A percentile compares a stretch with the other conserved stretches of the same genome.
Evolutionary conservation across 1,140 invertebrate species (phyloP).

Genomic region (Lethrus apterus): DNA sequence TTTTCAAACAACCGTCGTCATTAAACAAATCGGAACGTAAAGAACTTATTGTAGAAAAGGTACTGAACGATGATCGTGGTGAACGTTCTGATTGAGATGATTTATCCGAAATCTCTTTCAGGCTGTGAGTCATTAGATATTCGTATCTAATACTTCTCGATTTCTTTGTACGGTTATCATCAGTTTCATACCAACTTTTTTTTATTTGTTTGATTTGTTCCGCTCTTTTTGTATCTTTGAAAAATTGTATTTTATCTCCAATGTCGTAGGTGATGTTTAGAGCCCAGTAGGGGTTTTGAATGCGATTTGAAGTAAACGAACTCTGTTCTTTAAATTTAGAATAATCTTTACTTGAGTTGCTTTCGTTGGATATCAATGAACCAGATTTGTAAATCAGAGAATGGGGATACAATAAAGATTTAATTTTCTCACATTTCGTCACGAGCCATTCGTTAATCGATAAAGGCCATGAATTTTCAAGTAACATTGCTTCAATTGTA

Average conservation of each 20-base stretch:
- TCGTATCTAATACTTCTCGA: slow-evolving; percentile 1
- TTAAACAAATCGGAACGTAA: background rate
- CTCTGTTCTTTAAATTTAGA: background rate
- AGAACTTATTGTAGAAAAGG: background rate
- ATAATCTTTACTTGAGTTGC: background rate
- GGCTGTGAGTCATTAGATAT: background rate
- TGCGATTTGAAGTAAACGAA: background rate
- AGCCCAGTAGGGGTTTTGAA: slow-evolving; percentile 2
- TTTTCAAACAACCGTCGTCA: no score
- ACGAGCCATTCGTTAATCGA: slow-evolving; percentile 27
- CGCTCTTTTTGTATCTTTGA: slow-evolving; percentile 4
- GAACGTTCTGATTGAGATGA: background rate
- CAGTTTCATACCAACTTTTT: slow-evolving; percentile 2
- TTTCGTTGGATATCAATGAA: background rate
- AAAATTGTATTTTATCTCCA: background rate
- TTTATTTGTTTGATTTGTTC: slow-evolving; percentile 15
- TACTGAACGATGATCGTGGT: background rate
- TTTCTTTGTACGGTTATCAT: slow-evolving; percentile 5
- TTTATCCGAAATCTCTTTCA: background rate
- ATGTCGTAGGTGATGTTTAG: slow-evolving; percentile 6
- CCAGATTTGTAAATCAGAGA: background rate
- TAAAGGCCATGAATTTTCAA: slow-evolving; percentile 34
- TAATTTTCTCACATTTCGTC: background rate
- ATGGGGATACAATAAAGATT: background rate
- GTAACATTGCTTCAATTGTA: slow-evolving; percentile 28